Evolutionary conservation across 1,140 invertebrate genomes (phyloP).

Genomic region (Acromyrmex charruanus): DNA sequence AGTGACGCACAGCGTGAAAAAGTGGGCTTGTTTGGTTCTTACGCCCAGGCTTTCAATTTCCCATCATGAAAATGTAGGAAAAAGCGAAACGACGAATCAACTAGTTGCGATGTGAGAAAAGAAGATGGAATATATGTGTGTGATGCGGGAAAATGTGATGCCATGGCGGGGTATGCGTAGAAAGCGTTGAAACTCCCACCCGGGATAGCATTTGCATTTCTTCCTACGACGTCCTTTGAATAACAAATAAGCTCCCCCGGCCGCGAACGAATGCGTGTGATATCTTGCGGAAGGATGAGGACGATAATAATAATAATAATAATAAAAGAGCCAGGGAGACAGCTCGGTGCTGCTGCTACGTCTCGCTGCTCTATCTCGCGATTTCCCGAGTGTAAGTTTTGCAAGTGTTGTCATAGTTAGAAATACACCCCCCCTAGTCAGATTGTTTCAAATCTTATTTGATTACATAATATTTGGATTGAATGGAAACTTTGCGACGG

Average conservation of each 20-base stretch:
- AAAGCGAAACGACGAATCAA: conserved; percentile 46
- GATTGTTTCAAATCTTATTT: conserved; percentile 37
- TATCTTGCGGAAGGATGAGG: conserved; percentile 58
- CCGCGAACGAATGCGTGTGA: conserved; percentile 58
- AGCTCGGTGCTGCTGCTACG: conserved; percentile 1
- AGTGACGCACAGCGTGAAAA: conserved; percentile 28
- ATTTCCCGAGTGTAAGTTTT: conserved; percentile 8
- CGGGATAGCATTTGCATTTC: conserved; percentile 60
- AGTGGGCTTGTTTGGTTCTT: conserved; percentile 27
- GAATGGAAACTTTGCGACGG: neutral
- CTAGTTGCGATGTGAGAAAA: conserved; percentile 44
- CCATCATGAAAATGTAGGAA: conserved; percentile 35
- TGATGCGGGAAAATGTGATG: conserved; percentile 46
- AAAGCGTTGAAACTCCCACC: conserved; percentile 48
- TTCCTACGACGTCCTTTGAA: conserved; percentile 62
- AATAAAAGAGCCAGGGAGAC: conserved; percentile 35
- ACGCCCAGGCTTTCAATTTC: conserved; percentile 33
- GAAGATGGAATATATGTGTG: conserved; percentile 34
- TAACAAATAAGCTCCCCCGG: conserved; percentile 58
- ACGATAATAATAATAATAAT: conserved; percentile 53
- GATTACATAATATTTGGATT: conserved; percentile 33
- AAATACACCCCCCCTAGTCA: conserved; percentile 9
- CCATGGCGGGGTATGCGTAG: conserved; percentile 23
- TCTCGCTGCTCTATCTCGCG: conserved; percentile 25
- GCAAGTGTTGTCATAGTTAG: conserved; percentile 15